Base-by-base conservation (phyloP, 2,797 vertebrate species). In the Mus minutoides region DNA sequence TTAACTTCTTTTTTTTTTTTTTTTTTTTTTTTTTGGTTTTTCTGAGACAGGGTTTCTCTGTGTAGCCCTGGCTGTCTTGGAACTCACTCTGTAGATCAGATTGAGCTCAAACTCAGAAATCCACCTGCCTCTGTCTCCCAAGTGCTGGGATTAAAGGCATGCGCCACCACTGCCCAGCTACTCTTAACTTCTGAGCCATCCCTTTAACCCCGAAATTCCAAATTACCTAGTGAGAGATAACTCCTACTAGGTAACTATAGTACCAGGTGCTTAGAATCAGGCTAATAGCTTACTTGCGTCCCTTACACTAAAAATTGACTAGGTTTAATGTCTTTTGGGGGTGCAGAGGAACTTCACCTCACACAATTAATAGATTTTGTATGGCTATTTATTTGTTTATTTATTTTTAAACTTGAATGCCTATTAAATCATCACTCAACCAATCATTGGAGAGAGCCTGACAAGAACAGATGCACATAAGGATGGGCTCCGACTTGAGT, bases 331-430 rank as follows among this genome's bases (percentile, higher is more conserved):
- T 80, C 88, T 94, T 76, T 56, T 58, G 21, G 71, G n/a, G 19
- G 6, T 52, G 26, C 87, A 94, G 62, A 90, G 71, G 46, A 82
- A 67, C 85, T 91, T 91, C 73, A 34, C 11, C 37, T 62, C 56
- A 92, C 43, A 76, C 49, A 87, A 69, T 86, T 79, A 78, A 26
- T 93, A 77, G 80, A 75, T 75, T 43, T 13, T 64, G 29, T 79
- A 17, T 86, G 3, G 21, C 22, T 40, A 24, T 75, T 40, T 75
- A 24, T 75, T 75, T 40, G 4, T 22, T 89, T 49, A n/a, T 40
- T 11, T 22, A 87, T 49, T 49, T 73, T 71, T n/a, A 37, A 69
- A 58, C 37, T 91, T 77, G 67, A 95, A 96, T 84, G 87, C 62
- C 24, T 31, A 88, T 54, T 80, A 94, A 73, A 21, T 76, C 19